Evolutionary conservation across 2,797 vertebrate genomes (phyloP).

Genomic region (Helostoma temminkii): DNA sequence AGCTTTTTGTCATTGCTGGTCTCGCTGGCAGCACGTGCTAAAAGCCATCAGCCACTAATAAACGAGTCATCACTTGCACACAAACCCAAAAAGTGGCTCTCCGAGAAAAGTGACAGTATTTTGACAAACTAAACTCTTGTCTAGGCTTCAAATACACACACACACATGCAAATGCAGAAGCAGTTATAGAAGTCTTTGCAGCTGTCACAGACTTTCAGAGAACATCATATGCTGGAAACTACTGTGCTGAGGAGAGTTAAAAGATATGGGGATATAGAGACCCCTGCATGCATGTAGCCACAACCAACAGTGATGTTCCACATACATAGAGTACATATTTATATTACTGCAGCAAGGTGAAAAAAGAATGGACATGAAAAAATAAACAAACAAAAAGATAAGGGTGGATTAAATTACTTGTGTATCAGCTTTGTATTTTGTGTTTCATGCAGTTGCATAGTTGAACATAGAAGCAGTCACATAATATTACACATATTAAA

Average conservation of each 20-base stretch:
- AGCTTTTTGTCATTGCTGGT: slow-evolving; percentile 57
- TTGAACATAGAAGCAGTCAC: no score
- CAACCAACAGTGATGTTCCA: no score
- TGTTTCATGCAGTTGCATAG: no score
- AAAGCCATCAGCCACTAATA: slow-evolving; percentile 74
- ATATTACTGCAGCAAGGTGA: no score
- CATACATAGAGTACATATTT: no score
- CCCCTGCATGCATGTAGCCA: slow-evolving; percentile 4
- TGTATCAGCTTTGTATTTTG: no score
- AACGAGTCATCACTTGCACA: slow-evolving; percentile 58
- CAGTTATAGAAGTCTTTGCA: slow-evolving; percentile 18
- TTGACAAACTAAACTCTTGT: slow-evolving; percentile 61
- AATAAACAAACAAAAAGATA: no score
- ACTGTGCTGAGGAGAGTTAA: slow-evolving; percentile 66
- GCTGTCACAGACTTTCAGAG: slow-evolving; percentile 43
- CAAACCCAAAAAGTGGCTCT: slow-evolving; percentile 20
- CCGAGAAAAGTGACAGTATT: slow-evolving; percentile 57
- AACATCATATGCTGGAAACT: slow-evolving; percentile 32
- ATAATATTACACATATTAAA: no score
- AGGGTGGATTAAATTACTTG: no score
- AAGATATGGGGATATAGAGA: slow-evolving; percentile 50
- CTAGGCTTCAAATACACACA: slow-evolving; percentile 10
- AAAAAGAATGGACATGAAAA: no score
- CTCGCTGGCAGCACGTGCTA: slow-evolving; percentile 59
- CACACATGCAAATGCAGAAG: slow-evolving; percentile 8